A percentile compares a stretch with the other conserved stretches of the same genome.
Conservation (phyloP, 2,888 invertebrate genomes). For the Megastigmus dorsalis region DNA sequence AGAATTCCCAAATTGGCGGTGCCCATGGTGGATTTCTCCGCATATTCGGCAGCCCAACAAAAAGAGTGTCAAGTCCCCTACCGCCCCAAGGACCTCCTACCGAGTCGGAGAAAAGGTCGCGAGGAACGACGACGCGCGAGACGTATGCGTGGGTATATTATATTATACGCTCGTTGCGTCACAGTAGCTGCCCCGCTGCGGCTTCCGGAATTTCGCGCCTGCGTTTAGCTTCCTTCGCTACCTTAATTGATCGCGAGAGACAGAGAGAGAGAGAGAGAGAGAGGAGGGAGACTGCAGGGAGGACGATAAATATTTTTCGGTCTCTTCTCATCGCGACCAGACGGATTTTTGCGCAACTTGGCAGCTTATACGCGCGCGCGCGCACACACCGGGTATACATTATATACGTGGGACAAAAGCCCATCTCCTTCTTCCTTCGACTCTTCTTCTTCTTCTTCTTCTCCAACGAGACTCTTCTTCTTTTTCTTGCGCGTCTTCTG, state of each 20-base stretch:
- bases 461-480: no score
- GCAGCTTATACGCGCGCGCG: no score
- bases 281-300: no score
- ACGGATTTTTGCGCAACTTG: slow-evolving; percentile 19
- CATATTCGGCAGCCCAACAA: slow-evolving; percentile 40
- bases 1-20: slow-evolving; percentile 52
- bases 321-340: no score
- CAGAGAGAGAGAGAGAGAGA: background rate
- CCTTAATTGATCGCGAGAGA: slow-evolving; percentile 1
- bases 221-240: slow-evolving; percentile 46
- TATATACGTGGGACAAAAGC: slow-evolving; percentile 35
- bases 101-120: background rate
- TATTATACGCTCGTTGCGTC: slow-evolving; percentile 15
- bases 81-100: slow-evolving; percentile 35
- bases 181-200: slow-evolving; percentile 16
- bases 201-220: slow-evolving; percentile 63
- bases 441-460: background rate
- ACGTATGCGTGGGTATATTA: background rate
- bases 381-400: background rate
- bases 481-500: background rate
- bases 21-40: slow-evolving; percentile 42
- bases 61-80: slow-evolving; percentile 27
- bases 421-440: background rate
- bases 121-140: no score
- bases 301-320: background rate